These are phyloP conservation scores for Eupithecia insigniata DNA, from an alignment of 2,888 invertebrate genomes.

Conservation along the genomic window DNA sequence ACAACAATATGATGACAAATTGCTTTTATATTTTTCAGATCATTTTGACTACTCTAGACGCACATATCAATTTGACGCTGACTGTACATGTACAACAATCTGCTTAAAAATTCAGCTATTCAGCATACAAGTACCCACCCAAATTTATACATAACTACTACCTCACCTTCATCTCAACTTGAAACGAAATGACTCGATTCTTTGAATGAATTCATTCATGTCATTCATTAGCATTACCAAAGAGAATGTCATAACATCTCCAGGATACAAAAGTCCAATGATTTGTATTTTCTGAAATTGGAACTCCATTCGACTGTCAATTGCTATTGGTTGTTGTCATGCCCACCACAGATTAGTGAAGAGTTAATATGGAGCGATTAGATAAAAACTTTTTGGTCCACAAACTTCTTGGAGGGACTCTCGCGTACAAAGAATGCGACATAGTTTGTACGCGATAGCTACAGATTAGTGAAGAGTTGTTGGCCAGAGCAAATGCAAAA, in stretches of 20 bases:
- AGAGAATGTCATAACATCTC: not conserved
- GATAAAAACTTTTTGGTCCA: not conserved
- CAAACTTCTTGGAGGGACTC: not conserved
- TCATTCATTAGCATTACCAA: not conserved
- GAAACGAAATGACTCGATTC: not conserved
- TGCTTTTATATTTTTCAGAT: no score
- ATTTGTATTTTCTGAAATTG: no score
- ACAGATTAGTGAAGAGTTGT: not conserved
- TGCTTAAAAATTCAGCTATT: not conserved
- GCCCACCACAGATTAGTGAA: not conserved
- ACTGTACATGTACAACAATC: not conserved
- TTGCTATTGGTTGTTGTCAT: not conserved
- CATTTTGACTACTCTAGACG: no score
- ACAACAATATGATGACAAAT: no score
- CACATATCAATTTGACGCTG: no score
- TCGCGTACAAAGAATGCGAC: not conserved
- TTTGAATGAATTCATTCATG: conserved; percentile 3
- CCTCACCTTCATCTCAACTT: not conserved
- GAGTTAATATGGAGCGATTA: not conserved
- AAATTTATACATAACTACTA: not conserved
- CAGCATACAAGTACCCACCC: not conserved
- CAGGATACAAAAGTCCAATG: not conserved
- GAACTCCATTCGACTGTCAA: not conserved
- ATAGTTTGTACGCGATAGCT: not conserved
- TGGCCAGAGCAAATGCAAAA: not conserved